Evolutionary conservation across 2,113 vertebrate genomes (phyloP), one percentile per base, ranked within the genome.

Genomic region (Chloroceryle aenea): DNA sequence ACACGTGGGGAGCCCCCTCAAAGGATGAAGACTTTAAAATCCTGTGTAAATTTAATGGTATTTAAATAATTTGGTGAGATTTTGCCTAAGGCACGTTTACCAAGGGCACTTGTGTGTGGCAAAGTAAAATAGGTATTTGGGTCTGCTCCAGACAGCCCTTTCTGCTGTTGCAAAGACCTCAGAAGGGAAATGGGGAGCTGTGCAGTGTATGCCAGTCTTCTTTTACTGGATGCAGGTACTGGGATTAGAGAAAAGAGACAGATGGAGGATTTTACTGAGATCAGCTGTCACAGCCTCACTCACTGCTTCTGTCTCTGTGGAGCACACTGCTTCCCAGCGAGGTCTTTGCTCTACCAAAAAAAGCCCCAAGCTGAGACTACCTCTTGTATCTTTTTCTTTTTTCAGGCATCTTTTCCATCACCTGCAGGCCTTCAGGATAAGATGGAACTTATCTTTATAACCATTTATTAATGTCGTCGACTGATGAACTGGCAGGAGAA

Each of bases 361-460:
- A 77, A 55, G 59, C 38, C 43, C 38, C 55, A 69, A 71, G 55
- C 15, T 0, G 1, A 84, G 80, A 84, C 61, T 45, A 81, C 78
- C 61, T 47, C 76, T 84, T 85, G 40, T 45, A 79, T 47, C 19
- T 73, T 69, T 81, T 85, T 81, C 52, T 91, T 87, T 87, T 42
- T 93, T 18, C 38, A 89, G 45, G 32, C 55, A 95, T 87, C 75
- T 83, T 75, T 91, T 91, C 87, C 87, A 90, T 85, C 88, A 94
- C 67, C 74, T 48, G 36, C 74, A 94, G 90, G 69, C 68, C 72
- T 94, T 83, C 63, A 63, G 85, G 75, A 90, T 88, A 78, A 94
- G 67, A 59, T 32, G 68, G 38, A 79, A 76, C 34, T 96, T 94
- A 96, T 94, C 93, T 95, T 96, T 94, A 90, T 73, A 96, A 93